phyloP scores from a whole-genome alignment of 2,797 vertebrate genomes.

The Crenichthys baileyi region DNA sequence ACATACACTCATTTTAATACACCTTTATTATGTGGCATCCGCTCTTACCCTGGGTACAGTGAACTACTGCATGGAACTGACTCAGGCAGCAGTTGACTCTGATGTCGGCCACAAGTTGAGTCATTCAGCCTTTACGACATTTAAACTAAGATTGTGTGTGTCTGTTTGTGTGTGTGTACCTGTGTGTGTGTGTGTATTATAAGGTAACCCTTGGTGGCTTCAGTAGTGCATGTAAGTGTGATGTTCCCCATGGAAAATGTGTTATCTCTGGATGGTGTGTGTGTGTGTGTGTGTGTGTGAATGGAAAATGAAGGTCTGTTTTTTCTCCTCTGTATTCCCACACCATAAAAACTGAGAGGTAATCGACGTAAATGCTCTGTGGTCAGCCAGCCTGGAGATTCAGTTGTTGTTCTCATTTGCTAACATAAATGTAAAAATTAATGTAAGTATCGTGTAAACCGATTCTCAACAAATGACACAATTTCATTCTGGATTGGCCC shows the following conservation, averaged over 20 bases:
- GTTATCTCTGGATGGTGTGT: not conserved
- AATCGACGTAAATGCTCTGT: conserved; percentile 9
- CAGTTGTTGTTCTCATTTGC: conserved; percentile 7
- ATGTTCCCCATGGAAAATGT: not conserved
- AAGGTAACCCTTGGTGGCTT: not conserved
- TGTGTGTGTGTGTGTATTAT: no score
- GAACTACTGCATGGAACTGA: not conserved
- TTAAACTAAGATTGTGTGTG: not conserved
- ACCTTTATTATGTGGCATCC: no score
- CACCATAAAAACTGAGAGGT: conserved; percentile 7
- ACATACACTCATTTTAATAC: not conserved
- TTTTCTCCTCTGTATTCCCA: conserved; percentile 9
- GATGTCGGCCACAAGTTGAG: not conserved
- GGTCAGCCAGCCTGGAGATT: conserved; percentile 17
- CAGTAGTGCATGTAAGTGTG: not conserved
- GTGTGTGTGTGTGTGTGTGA: not conserved
- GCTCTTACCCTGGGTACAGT: not conserved
- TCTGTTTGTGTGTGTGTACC: not conserved
- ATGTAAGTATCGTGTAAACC: no score
- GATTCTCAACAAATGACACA: no score
- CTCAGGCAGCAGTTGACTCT: not conserved
- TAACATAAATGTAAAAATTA: no score
- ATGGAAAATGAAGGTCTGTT: not conserved
- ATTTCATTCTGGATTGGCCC: no score
- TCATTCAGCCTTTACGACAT: not conserved